A percentile compares a stretch with the other conserved stretches of the same genome.
Conservation (phyloP, 2,888 invertebrate genomes). For the Tipula unca region DNA sequence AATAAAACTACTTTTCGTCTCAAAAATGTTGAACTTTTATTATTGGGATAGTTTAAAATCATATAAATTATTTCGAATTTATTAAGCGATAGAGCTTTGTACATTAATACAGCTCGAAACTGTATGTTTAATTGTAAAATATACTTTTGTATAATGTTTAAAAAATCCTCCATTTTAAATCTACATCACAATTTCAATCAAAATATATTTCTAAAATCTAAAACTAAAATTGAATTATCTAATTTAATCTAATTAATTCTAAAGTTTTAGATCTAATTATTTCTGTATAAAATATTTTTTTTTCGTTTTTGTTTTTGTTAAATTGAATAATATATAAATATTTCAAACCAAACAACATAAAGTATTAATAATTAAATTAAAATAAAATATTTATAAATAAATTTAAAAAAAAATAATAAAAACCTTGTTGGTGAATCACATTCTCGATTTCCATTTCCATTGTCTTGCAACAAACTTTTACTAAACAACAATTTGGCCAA, state of each 20-base stretch:
- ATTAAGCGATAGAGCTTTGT: too few species aligned
- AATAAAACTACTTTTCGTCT: too few species aligned
- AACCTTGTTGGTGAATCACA: conserved; percentile 38
- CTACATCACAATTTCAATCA: neutral
- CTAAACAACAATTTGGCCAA: conserved; percentile 66
- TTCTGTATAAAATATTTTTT: neutral
- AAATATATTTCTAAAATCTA: neutral
- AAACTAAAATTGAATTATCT: neutral
- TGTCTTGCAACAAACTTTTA: conserved; percentile 34
- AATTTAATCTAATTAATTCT: neutral
- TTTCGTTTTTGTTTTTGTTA: neutral
- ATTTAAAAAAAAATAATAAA: conserved; percentile 25
- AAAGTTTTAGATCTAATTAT: neutral
- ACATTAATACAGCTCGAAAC: too few species aligned
- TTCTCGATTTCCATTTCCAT: conserved; percentile 21
- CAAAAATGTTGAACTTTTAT: too few species aligned
- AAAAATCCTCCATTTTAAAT: neutral
- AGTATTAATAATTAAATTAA: conserved; percentile 16
- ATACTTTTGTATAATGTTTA: too few species aligned
- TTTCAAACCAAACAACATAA: neutral
- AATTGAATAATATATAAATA: neutral
- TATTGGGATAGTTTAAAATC: too few species aligned
- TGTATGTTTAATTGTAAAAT: too few species aligned
- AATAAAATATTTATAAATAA: neutral
- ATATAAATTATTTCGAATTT: too few species aligned